Evolutionary conservation across 2,888 invertebrate genomes (phyloP).

Genomic region (Epicampocera succincta): DNA sequence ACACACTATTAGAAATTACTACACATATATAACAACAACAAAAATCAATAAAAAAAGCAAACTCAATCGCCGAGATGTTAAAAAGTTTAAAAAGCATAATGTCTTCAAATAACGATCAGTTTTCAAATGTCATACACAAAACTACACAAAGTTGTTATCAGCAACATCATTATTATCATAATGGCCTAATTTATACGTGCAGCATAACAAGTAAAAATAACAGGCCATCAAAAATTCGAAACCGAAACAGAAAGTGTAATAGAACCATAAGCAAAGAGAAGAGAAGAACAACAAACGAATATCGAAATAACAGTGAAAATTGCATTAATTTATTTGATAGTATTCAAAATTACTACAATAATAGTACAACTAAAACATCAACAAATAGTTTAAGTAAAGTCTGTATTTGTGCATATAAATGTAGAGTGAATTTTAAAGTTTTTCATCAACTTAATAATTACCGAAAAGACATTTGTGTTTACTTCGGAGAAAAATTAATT

Average conservation of each 20-base stretch:
- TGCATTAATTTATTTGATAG: background rate
- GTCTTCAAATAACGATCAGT: constrained; percentile 40
- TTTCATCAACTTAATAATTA: constrained; percentile 5
- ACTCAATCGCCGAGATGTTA: constrained; percentile 27
- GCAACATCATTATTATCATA: constrained; percentile 23
- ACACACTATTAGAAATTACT: background rate
- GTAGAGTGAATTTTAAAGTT: constrained; percentile 20
- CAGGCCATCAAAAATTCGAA: constrained; percentile 9
- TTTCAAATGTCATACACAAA: constrained; percentile 41
- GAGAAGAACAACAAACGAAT: background rate
- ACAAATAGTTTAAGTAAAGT: background rate
- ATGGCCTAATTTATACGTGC: constrained; percentile 47
- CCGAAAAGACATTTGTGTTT: constrained; percentile 21
- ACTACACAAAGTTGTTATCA: constrained; percentile 32
- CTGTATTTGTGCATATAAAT: constrained; percentile 4
- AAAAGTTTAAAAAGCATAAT: constrained; percentile 27
- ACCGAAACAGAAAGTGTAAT: constrained; percentile 3
- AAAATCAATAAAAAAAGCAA: constrained; percentile 3
- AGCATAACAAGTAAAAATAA: constrained; percentile 26
- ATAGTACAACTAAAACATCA: background rate
- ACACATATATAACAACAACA: background rate
- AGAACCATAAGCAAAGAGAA: background rate
- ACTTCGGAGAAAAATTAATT: constrained; percentile 24
- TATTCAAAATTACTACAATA: background rate
- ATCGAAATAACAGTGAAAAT: background rate